phyloP scores from a whole-genome alignment of 1,140 invertebrate species.

The Theocolax elegans region DNA sequence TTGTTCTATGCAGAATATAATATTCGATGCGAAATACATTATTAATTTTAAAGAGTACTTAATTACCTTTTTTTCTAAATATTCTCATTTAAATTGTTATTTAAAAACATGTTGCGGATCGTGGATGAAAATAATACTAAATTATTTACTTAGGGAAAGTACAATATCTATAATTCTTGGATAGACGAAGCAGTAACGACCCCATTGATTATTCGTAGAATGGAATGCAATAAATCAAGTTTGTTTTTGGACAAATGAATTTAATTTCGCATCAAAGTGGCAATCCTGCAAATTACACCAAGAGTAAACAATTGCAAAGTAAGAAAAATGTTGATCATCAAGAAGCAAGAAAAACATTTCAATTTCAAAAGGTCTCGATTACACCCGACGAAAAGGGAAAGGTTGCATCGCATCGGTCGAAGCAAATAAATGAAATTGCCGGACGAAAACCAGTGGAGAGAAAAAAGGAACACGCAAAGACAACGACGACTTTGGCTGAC shows the following conservation, averaged over 20 bases:
- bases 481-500: slow-evolving; percentile 1
- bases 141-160: no score
- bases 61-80: no score
- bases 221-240: slow-evolving; percentile 19
- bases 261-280: not conserved
- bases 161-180: no score
- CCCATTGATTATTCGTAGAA: no score
- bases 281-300: not conserved
- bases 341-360: slow-evolving; percentile 25
- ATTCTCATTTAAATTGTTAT: no score
- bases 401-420: slow-evolving; percentile 6
- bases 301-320: slow-evolving; percentile 24
- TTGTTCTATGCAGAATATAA: no score
- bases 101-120: no score
- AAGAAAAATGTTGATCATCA: slow-evolving; percentile 25
- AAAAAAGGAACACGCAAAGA: not conserved
- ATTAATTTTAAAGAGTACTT: no score
- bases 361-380: slow-evolving; percentile 29
- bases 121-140: no score
- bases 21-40: no score
- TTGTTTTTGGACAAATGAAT: not conserved
- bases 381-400: slow-evolving; percentile 21
- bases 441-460: not conserved
- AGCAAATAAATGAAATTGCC: slow-evolving; percentile 33
- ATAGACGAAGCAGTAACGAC: no score